phyloP scores from a whole-genome alignment of 1,140 invertebrate genomes.

The Micrasema longulum region DNA sequence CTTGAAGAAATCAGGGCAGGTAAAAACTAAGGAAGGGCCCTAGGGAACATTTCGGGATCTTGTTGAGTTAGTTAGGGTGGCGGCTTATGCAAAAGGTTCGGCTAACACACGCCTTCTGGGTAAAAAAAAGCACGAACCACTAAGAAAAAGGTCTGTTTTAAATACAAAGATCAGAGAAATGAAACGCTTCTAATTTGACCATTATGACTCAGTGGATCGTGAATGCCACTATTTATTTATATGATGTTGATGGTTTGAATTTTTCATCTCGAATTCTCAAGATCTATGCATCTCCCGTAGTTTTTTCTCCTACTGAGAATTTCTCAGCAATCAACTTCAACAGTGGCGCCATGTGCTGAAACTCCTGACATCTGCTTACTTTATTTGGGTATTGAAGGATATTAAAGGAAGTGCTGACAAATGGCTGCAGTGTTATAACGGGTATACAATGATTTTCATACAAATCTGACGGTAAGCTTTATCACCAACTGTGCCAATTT shows the following conservation, averaged over 20 bases:
- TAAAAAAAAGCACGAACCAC: background rate
- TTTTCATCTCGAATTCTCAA: background rate
- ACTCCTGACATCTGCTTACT: background rate
- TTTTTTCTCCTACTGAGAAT: slow-evolving; percentile 44
- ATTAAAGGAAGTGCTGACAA: slow-evolving; percentile 15
- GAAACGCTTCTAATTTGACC: background rate
- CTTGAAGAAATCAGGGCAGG: slow-evolving; percentile 31
- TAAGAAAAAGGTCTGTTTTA: slow-evolving; percentile 11
- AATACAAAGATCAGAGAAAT: background rate
- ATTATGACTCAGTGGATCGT: slow-evolving; percentile 12
- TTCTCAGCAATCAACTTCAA: slow-evolving; percentile 41
- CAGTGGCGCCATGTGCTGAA: slow-evolving; percentile 45
- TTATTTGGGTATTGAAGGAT: slow-evolving; percentile 9
- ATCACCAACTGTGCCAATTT: slow-evolving; percentile 1
- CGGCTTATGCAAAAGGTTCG: slow-evolving; percentile 24
- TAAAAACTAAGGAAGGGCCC: slow-evolving; percentile 8
- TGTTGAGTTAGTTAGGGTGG: background rate
- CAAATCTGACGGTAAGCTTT: background rate
- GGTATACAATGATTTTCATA: too few relatives aligned
- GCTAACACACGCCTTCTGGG: background rate
- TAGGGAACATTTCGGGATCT: background rate
- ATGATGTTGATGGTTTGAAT: slow-evolving; percentile 7
- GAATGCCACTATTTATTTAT: slow-evolving; percentile 11
- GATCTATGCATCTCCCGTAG: slow-evolving; percentile 19
- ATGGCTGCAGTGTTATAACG: background rate